These are phyloP conservation scores for Ellobium chinense DNA, from an alignment of 2,888 invertebrate species.

Conservation along the genomic window DNA sequence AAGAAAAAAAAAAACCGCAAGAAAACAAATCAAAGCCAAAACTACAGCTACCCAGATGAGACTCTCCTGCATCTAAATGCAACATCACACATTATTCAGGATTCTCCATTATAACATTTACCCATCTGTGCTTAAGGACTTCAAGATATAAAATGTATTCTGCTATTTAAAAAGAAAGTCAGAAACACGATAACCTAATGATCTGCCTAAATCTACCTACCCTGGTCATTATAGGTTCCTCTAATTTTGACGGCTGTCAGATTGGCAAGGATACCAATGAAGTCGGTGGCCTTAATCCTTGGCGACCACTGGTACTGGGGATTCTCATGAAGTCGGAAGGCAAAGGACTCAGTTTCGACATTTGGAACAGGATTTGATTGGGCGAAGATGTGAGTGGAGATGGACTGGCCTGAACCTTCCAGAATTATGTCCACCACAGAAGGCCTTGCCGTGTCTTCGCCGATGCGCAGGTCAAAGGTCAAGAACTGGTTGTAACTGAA, in stretches of 20 bases:
- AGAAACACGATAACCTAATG: neutral
- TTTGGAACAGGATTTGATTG: conserved; percentile 91
- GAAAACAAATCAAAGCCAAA: too few species aligned
- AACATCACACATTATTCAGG: too few species aligned
- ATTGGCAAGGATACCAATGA: conserved; percentile 95
- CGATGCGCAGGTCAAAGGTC: conserved; percentile 92
- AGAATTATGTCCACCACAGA: conserved; percentile 93
- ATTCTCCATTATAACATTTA: too few species aligned
- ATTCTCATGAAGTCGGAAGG: conserved; percentile 94
- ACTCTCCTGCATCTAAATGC: too few species aligned
- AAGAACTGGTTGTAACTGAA: conserved; percentile 96
- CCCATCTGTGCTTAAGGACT: too few species aligned
- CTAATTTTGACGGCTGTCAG: conserved; percentile 95
- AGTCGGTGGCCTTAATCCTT: conserved; percentile 90
- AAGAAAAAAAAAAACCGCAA: too few species aligned
- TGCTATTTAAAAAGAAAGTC: too few species aligned
- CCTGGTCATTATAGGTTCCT: conserved; percentile 91
- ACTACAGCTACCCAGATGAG: too few species aligned
- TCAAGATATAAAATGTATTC: too few species aligned
- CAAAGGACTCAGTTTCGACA: conserved; percentile 81
- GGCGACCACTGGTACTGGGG: conserved; percentile 97
- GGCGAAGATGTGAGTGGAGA: conserved; percentile 94
- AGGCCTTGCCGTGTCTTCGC: conserved; percentile 86
- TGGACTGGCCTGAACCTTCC: conserved; percentile 88
- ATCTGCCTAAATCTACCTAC: conserved; percentile 76